A percentile compares a stretch with the other conserved stretches of the same genome.
These are phyloP conservation scores for Coleophora flavipennella DNA, from an alignment of 2,888 invertebrate species.

Conservation along the genomic window DNA sequence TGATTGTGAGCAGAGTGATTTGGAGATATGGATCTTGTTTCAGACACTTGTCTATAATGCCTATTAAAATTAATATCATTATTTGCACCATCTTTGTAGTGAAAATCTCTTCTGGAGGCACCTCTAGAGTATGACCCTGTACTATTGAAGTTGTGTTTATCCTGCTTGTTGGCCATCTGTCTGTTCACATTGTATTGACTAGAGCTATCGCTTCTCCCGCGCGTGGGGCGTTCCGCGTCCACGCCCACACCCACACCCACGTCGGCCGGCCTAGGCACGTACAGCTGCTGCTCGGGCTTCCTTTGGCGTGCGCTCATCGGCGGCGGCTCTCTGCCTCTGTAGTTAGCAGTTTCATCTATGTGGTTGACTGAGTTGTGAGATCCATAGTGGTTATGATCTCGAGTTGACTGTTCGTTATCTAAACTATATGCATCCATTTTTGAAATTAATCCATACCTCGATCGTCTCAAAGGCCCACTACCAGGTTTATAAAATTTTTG, in stretches of 20 bases:
- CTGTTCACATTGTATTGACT: conserved; percentile 50
- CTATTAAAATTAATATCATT: conserved; percentile 58
- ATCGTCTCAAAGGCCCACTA: conserved; percentile 81
- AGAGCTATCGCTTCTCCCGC: conserved; percentile 52
- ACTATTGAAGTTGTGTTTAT: conserved; percentile 38
- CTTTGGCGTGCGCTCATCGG: conserved; percentile 37
- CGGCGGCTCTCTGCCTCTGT: conserved; percentile 40
- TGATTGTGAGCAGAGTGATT: conserved; percentile 45
- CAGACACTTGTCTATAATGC: conserved; percentile 73
- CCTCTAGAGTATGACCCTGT: conserved; percentile 45
- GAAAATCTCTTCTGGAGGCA: conserved; percentile 40
- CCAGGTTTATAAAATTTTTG: conserved; percentile 83
- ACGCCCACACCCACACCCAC: conserved; percentile 24
- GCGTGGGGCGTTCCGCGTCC: conserved; percentile 46
- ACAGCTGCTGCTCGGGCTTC: conserved; percentile 63
- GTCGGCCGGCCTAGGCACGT: conserved; percentile 53
- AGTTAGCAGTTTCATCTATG: conserved; percentile 31
- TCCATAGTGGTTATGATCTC: conserved; percentile 46
- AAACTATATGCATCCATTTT: conserved; percentile 64
- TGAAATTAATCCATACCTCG: conserved; percentile 72
- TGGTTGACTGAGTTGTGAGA: conserved; percentile 55
- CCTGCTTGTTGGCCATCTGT: conserved; percentile 46
- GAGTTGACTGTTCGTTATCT: conserved; percentile 39
- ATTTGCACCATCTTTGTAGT: conserved; percentile 38
- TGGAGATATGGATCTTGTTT: conserved; percentile 74